Conservation (phyloP, 2,113 vertebrate genomes). For the Sphyrna mokarran region DNA sequence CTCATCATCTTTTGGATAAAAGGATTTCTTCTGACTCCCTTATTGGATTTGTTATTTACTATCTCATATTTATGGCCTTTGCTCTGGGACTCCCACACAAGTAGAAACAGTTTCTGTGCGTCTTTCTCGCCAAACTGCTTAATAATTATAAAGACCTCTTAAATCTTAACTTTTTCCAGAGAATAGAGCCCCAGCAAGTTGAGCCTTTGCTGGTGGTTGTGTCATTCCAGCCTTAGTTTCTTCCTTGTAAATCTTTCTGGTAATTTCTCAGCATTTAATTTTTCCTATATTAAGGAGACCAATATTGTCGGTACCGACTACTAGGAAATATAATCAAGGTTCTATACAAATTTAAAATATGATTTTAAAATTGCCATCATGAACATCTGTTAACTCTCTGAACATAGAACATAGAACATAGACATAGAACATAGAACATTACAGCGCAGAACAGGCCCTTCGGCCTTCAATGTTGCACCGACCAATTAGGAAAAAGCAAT, state of each 20-base stretch:
- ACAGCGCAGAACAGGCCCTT: too few relatives aligned
- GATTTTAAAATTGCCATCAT: neutral
- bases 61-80: neutral
- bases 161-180: neutral
- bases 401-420: too few relatives aligned
- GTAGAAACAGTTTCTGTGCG: neutral
- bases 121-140: neutral
- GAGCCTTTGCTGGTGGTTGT: neutral
- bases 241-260: neutral
- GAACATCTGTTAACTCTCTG: neutral
- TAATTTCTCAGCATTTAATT: neutral
- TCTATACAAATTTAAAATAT: neutral
- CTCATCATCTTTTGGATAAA: neutral
- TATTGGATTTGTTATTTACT: neutral
- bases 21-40: neutral
- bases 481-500: too few relatives aligned
- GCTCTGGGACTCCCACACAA: neutral
- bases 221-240: neutral
- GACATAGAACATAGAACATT: too few relatives aligned
- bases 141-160: neutral
- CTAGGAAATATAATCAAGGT: too few relatives aligned
- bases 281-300: neutral
- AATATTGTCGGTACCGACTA: too few relatives aligned
- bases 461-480: too few relatives aligned
- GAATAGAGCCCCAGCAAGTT: neutral